Conservation (phyloP, 2,888 invertebrate species). For the Athetis lepigone region DNA sequence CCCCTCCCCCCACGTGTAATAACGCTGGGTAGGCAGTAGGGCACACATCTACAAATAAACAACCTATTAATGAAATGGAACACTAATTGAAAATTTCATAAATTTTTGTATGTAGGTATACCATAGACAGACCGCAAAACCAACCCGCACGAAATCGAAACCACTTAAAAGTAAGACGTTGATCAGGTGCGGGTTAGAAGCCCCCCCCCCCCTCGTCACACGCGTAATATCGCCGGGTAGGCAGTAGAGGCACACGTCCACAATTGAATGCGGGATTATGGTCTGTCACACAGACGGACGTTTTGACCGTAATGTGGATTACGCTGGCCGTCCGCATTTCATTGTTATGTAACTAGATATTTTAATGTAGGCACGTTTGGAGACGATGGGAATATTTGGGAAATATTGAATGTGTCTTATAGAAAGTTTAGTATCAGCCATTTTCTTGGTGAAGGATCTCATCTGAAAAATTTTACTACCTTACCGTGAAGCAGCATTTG, state of each 20-base stretch:
- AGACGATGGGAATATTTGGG: not conserved
- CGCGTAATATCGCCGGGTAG: constrained; percentile 41
- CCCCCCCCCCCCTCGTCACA: constrained; percentile 20
- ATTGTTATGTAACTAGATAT: constrained; percentile 46
- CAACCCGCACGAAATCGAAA: constrained; percentile 13
- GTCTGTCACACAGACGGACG: constrained; percentile 72
- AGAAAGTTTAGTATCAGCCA: not conserved
- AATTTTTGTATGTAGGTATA: too few species aligned
- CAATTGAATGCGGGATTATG: constrained; percentile 70
- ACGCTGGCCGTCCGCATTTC: constrained; percentile 48
- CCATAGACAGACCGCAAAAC: too few species aligned
- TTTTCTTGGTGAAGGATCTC: too few species aligned
- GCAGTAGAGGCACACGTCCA: constrained; percentile 49
- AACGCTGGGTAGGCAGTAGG: constrained; percentile 38
- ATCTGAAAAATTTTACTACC: too few species aligned
- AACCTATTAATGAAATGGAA: too few species aligned
- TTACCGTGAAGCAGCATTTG: too few species aligned
- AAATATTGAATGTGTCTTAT: not conserved
- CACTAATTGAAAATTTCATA: too few species aligned
- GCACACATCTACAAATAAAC: constrained; percentile 57
- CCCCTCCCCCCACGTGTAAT: constrained; percentile 31
- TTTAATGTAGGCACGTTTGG: constrained; percentile 45
- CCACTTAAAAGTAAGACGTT: constrained; percentile 38
- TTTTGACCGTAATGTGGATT: constrained; percentile 73
- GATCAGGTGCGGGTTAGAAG: constrained; percentile 21